Conservation (phyloP, 2,113 vertebrate species). For the Embiotoca jacksoni region DNA sequence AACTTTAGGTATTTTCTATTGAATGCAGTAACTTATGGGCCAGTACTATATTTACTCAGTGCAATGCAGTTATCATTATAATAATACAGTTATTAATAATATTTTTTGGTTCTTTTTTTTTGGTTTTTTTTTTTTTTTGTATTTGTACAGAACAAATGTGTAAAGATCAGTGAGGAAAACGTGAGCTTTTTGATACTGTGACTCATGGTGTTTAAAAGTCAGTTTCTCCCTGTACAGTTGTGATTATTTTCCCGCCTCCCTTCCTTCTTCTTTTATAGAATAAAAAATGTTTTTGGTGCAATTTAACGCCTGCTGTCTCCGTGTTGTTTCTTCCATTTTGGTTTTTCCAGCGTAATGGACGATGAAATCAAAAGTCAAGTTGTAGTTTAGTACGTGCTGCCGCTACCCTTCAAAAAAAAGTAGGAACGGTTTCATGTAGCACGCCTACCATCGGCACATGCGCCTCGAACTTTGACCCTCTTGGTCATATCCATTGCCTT, state of each 20-base stretch:
- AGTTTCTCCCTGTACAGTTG: slow-evolving; percentile 86
- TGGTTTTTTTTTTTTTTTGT: slow-evolving; percentile 77
- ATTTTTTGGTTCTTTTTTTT: slow-evolving; percentile 47
- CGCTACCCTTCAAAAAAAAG: no score
- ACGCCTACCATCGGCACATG: no score
- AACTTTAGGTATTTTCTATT: slow-evolving; percentile 83
- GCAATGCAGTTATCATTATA: slow-evolving; percentile 88
- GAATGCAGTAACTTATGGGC: slow-evolving; percentile 89
- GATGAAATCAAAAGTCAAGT: no score
- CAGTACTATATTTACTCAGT: slow-evolving; percentile 89
- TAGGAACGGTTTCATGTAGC: no score
- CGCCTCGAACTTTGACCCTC: no score
- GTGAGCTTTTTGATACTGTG: slow-evolving; percentile 88
- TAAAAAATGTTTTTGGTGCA: slow-evolving; percentile 87
- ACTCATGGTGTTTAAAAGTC: slow-evolving; percentile 86
- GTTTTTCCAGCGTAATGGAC: background rate
- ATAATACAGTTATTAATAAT: slow-evolving; percentile 83
- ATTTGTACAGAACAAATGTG: slow-evolving; percentile 89
- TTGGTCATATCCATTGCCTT: no score
- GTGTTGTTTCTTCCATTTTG: slow-evolving; percentile 24
- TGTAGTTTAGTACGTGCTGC: no score
- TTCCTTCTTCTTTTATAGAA: slow-evolving; percentile 86
- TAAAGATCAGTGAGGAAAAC: slow-evolving; percentile 86
- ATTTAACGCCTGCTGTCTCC: slow-evolving; percentile 32
- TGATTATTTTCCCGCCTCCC: slow-evolving; percentile 71